Base-by-base conservation (phyloP, 2,888 invertebrate genomes). In the Bombylius discolor region DNA sequence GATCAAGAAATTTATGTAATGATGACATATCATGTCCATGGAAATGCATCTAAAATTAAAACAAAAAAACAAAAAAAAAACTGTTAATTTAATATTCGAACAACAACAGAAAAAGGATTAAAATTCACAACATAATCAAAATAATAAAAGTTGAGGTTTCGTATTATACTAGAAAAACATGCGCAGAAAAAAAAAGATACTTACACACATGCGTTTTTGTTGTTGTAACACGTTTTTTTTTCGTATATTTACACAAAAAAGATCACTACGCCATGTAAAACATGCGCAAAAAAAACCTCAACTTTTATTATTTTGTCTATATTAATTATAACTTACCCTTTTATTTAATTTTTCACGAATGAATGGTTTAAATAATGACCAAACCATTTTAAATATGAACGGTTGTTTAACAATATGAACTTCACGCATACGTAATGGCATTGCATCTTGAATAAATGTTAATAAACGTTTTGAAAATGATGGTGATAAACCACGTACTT, bases 371-470 rank as follows among this genome's bases (percentile, higher is more conserved):
- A 90, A 90, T 70, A 90, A 81, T 51, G 79, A 76, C 89, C 90
- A 91, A 3, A 90, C 89, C 72, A 88, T 79, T 68, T 85, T 89
- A 76, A 91, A 91, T 59, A 90, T 75, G 75, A 84, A 85, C 0
- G 91, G 89, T 67, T 91, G 85, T 67, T 89, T 89, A 4, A 91
- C 87, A 68, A 90, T 84, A 73, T 91, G 90, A 11, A 90, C 84
- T 74, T 89, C 89, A 72, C 89, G 90, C 63, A 90, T 76, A 55
- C 90, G 79, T 52, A 89, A 71, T 4, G 90, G 89, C 88, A 90
- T 87, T 0, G 90, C 89, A 57, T 90, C 88, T 73, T 91, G 90
- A 63, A 91, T 89, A 73, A 90, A 91, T 11, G 81, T 81, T 59
- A 90, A 78, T 52, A 90, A 78, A 51, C 84, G 81, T 76, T 83